Conservation (phyloP, 2,797 vertebrate genomes). For the Phoebastria nigripes region DNA sequence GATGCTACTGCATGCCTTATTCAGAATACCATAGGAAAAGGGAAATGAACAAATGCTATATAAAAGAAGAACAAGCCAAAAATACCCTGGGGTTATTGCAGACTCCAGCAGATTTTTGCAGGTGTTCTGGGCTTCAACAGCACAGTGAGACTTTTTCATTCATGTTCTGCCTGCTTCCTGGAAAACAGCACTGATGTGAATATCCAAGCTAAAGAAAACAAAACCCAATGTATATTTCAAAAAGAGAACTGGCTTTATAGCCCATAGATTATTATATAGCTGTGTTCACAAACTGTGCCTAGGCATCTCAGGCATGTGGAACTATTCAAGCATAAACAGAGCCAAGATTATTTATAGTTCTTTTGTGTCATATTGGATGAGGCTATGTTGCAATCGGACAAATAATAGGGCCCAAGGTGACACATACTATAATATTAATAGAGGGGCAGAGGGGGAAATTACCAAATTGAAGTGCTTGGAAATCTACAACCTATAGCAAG, state of each 20-base stretch:
- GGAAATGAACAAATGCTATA: slow-evolving; percentile 44
- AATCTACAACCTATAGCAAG: slow-evolving; percentile 37
- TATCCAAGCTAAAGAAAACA: slow-evolving; percentile 58
- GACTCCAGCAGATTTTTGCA: slow-evolving; percentile 50
- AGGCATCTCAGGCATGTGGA: slow-evolving; percentile 37
- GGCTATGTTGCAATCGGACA: slow-evolving; percentile 36
- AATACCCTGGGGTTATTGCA: slow-evolving; percentile 66
- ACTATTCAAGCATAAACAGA: slow-evolving; percentile 54
- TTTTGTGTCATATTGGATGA: slow-evolving; percentile 49
- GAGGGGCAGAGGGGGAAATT: slow-evolving; percentile 40
- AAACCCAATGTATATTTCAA: slow-evolving; percentile 57
- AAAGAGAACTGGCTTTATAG: slow-evolving; percentile 34
- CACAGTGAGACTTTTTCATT: slow-evolving; percentile 55
- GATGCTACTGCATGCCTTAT: slow-evolving; percentile 24
- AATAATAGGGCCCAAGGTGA: slow-evolving; percentile 65
- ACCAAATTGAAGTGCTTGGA: slow-evolving; percentile 28
- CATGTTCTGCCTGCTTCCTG: slow-evolving; percentile 44
- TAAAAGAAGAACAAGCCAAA: slow-evolving; percentile 63
- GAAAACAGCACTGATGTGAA: slow-evolving; percentile 51
- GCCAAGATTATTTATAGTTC: slow-evolving; percentile 69
- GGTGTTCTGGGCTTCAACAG: slow-evolving; percentile 58
- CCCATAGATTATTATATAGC: slow-evolving; percentile 23
- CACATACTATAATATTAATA: slow-evolving; percentile 62
- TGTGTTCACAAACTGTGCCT: slow-evolving; percentile 32
- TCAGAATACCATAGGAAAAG: slow-evolving; percentile 55